A percentile compares a stretch with the other conserved stretches of the same genome.
phyloP scores from a whole-genome alignment of 2,113 vertebrate genomes.

The Spermophilus dauricus region DNA sequence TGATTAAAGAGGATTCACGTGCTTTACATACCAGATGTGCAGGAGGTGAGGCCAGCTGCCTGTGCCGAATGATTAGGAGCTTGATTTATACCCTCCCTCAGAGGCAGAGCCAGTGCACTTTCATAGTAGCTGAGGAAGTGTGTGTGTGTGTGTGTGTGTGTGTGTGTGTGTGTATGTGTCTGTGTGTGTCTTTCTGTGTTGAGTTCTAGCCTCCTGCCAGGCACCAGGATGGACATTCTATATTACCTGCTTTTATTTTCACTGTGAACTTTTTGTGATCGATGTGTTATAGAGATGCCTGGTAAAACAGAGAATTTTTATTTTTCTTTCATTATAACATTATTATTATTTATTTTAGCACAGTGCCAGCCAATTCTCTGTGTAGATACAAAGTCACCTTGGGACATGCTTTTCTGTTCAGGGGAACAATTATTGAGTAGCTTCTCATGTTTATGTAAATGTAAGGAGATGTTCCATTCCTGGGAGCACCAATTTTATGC shows the following conservation, averaged over 20 bases:
- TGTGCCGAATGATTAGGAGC: neutral
- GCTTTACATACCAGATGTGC: conserved; percentile 72
- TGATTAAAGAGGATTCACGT: conserved; percentile 74
- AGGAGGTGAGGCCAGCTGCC: conserved; percentile 38
- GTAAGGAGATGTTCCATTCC: neutral
- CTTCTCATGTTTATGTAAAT: neutral
- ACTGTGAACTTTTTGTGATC: conserved; percentile 5
- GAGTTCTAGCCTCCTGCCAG: neutral
- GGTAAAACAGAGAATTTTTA: neutral
- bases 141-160: neutral
- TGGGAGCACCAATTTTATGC: neutral
- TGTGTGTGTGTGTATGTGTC: neutral
- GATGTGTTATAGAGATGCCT: neutral
- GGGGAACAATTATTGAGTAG: neutral
- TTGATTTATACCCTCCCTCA: conserved; percentile 36
- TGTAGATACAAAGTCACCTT: neutral
- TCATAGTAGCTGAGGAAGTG: neutral
- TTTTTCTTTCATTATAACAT: neutral
- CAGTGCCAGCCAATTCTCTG: neutral
- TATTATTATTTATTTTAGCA: conserved; percentile 18
- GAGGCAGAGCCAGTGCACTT: neutral
- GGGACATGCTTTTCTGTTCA: conserved; percentile 18
- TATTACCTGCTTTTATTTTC: neutral
- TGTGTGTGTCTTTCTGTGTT: neutral
- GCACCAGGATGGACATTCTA: neutral